A percentile compares a stretch with the other conserved stretches of the same genome.
Conservation (phyloP, 2,113 vertebrate species). For the Eptatretus burgeri region DNA sequence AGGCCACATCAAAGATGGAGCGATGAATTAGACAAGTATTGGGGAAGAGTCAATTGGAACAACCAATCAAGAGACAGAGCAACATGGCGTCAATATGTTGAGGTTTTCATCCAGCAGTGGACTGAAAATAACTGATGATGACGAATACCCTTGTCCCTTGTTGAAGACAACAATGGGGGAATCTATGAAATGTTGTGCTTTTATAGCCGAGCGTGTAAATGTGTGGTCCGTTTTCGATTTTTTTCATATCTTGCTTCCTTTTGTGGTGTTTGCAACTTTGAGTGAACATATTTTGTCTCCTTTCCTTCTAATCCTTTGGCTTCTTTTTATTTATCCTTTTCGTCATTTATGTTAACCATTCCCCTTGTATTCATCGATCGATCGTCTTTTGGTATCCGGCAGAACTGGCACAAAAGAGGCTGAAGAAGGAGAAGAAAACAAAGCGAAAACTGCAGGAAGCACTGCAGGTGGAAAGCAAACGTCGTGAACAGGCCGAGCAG, state of each 20-base stretch:
- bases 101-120: too few species aligned
- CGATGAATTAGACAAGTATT: too few species aligned
- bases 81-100: too few species aligned
- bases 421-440: slow-evolving; percentile 99
- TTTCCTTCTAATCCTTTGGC: slow-evolving; percentile 14
- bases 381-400: slow-evolving; percentile 8
- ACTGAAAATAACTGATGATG: too few species aligned
- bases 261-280: slow-evolving; percentile 11
- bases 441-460: slow-evolving; percentile 99
- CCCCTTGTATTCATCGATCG: slow-evolving; percentile 4
- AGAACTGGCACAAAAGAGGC: slow-evolving; percentile 93
- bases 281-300: slow-evolving; percentile 11
- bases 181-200: too few species aligned
- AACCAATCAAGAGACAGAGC: too few species aligned
- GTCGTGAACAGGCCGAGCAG: slow-evolving; percentile 77
- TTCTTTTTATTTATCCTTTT: slow-evolving; percentile 15
- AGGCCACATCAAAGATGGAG: too few species aligned
- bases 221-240: neutral
- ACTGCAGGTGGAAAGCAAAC: slow-evolving; percentile 86
- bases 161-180: too few species aligned
- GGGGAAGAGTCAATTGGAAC: too few species aligned
- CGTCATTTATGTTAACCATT: slow-evolving; percentile 14
- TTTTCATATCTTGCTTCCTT: slow-evolving; percentile 9
- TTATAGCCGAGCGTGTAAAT: neutral
- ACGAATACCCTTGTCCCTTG: too few species aligned